A percentile compares a stretch with the other conserved stretches of the same genome.
Evolutionary conservation across 2,113 vertebrate genomes (phyloP).

Genomic region (Odocoileus virginianus): DNA sequence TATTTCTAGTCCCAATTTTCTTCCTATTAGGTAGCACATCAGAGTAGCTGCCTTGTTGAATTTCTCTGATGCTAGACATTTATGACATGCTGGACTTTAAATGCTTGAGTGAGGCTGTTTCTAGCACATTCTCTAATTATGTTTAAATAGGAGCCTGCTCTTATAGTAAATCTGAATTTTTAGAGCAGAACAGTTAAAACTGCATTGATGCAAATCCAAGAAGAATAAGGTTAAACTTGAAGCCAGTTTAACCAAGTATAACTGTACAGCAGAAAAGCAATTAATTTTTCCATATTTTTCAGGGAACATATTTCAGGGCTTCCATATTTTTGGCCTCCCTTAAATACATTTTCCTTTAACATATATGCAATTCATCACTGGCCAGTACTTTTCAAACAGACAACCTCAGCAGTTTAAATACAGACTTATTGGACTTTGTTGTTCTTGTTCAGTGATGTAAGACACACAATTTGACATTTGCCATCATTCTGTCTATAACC

Average conservation of each 20-base stretch:
- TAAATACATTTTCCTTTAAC: constrained; percentile 31
- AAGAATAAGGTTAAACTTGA: constrained; percentile 21
- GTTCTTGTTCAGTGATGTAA: constrained; percentile 38
- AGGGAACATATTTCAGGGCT: background rate
- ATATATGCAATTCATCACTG: background rate
- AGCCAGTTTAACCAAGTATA: constrained; percentile 9
- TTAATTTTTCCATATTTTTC: constrained; percentile 31
- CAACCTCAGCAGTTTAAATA: constrained; percentile 8
- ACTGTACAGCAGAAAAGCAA: background rate
- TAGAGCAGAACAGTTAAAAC: constrained; percentile 54
- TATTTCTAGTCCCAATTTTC: background rate
- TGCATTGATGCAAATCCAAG: constrained; percentile 41
- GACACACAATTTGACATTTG: constrained; percentile 12
- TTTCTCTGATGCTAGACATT: constrained; percentile 37
- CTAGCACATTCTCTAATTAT: constrained; percentile 57
- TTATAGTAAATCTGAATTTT: constrained; percentile 48
- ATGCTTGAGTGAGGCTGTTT: constrained; percentile 48
- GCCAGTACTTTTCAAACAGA: background rate
- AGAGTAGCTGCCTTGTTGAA: background rate
- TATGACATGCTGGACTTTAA: constrained; percentile 29
- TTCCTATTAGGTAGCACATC: constrained; percentile 7
- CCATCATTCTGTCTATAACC: background rate
- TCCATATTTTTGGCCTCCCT: background rate
- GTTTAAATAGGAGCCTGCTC: constrained; percentile 27
- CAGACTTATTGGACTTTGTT: background rate